Evolutionary conservation across 1,140 invertebrate genomes (phyloP).

Genomic region (Lepidurus apus): DNA sequence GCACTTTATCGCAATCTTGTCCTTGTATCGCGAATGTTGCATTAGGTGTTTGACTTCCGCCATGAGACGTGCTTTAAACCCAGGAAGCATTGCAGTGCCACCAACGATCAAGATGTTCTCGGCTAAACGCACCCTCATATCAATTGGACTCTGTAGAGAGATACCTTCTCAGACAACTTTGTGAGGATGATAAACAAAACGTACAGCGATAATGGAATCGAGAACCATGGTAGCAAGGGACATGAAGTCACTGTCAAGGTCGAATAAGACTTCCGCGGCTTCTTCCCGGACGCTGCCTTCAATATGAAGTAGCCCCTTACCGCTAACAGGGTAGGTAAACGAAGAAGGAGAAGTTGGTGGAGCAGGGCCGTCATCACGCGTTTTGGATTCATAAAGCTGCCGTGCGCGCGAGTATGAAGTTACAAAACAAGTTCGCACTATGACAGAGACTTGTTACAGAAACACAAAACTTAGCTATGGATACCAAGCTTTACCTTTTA

Average conservation of each 20-base stretch:
- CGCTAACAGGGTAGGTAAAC: constrained; percentile 66
- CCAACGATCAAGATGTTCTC: constrained; percentile 79
- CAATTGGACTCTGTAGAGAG: constrained; percentile 62
- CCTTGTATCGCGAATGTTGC: constrained; percentile 55
- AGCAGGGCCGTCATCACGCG: constrained; percentile 42
- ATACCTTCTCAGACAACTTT: background rate
- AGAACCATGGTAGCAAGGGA: constrained; percentile 77
- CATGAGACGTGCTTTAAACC: constrained; percentile 67
- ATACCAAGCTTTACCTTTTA: constrained; percentile 46
- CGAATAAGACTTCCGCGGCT: constrained; percentile 75
- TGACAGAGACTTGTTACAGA: constrained; percentile 47
- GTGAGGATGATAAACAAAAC: constrained; percentile 23
- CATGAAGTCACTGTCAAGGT: constrained; percentile 74
- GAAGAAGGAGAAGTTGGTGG: constrained; percentile 50
- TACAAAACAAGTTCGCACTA: constrained; percentile 72
- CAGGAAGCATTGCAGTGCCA: constrained; percentile 72
- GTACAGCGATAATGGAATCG: constrained; percentile 68
- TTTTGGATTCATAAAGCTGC: constrained; percentile 48
- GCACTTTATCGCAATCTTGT: constrained; percentile 57
- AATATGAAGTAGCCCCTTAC: constrained; percentile 55
- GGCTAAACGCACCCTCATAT: constrained; percentile 63
- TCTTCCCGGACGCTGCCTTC: constrained; percentile 68
- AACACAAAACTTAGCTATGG: constrained; percentile 32
- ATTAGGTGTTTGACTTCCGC: constrained; percentile 64
- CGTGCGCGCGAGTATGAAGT: constrained; percentile 64